Conservation (phyloP, 2,888 invertebrate genomes). For the Drosophila meridionalis region DNA sequence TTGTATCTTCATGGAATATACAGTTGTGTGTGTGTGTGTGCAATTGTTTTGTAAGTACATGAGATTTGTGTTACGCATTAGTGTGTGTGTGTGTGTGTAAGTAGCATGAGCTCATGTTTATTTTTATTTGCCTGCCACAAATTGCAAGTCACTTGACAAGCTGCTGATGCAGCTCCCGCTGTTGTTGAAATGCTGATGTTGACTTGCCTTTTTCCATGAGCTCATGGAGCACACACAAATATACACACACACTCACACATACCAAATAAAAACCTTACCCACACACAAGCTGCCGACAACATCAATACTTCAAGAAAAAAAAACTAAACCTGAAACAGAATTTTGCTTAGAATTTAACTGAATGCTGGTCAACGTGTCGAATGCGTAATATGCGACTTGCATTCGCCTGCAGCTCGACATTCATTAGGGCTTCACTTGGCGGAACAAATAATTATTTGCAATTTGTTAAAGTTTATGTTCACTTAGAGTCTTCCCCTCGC, state of each 20-base stretch:
- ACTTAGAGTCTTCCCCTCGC: conserved; percentile 12
- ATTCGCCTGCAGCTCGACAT: conserved; percentile 25
- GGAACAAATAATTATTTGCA: conserved; percentile 52
- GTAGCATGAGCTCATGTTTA: conserved; percentile 83
- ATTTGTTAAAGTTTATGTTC: conserved; percentile 50
- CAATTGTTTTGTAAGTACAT: conserved; percentile 60
- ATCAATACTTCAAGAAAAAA: conserved; percentile 39
- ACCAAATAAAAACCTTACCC: conserved; percentile 7
- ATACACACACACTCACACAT: conserved; percentile 20
- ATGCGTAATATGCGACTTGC: conserved; percentile 64
- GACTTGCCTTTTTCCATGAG: conserved; percentile 80
- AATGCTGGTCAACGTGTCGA: conserved; percentile 53
- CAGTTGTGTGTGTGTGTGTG: conserved; percentile 4
- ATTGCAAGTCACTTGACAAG: conserved; percentile 84
- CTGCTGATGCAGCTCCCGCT: conserved; percentile 84
- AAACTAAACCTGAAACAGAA: conserved; percentile 41
- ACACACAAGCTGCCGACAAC: conserved; percentile 42
- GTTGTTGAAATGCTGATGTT: conserved; percentile 83
- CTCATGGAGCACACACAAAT: conserved; percentile 52
- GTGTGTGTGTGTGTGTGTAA: conserved; percentile 59
- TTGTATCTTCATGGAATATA: conserved; percentile 28
- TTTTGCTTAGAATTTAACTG: conserved; percentile 44
- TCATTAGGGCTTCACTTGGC: conserved; percentile 54
- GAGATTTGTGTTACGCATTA: conserved; percentile 43
- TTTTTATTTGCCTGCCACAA: conserved; percentile 80